Base-by-base conservation (phyloP, 2,888 invertebrate species). In the Anthophora plumipes region DNA sequence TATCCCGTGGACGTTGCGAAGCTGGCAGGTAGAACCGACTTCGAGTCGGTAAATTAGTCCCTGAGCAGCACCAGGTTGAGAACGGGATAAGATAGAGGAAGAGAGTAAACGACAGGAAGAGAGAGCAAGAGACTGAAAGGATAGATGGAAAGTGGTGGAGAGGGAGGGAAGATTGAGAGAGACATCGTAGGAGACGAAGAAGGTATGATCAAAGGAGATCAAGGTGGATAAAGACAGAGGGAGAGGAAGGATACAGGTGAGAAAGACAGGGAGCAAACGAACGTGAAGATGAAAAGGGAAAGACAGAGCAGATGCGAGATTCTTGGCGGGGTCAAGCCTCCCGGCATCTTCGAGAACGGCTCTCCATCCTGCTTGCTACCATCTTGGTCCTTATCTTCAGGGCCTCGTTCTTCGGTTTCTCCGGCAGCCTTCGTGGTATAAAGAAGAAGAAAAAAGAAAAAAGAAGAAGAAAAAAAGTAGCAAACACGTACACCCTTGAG, bases 281-380 rank as follows among this genome's bases (percentile, higher is more conserved):
- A n/a, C 25, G 60, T 0, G 20, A 50, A 37, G 60, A 64, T 31
- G 46, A 55, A 31, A 46, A 52, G 69, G 73, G 78, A 79, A 63
- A 66, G 81, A 76, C 83, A 71, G 87, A 91, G 89, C 90, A 92
- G 90, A 91, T 90, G 92, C 89, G 77, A 87, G 91, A 92, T 91
- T 91, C 91, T 87, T 89, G 86, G 81, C 87, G 87, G 90, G 90
- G 91, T 92, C 90, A 89, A 88, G 84, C 88, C 90, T 85, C 86
- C 86, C 85, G 84, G 85, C 89, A 84, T 87, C 86, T 84, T 83
- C 80, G 83, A 82, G 80, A 80, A 82, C 87, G 77, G 64, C 78
- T 84, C 77, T 77, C 78, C 20, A 41, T 80, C 77, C 73, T 71
- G 39, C 66, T 78, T 31, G 67, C 77, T 73, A 77, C 77, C 81